phyloP scores from a whole-genome alignment of 2,113 vertebrate genomes.

The Probosciger aterrimus region DNA sequence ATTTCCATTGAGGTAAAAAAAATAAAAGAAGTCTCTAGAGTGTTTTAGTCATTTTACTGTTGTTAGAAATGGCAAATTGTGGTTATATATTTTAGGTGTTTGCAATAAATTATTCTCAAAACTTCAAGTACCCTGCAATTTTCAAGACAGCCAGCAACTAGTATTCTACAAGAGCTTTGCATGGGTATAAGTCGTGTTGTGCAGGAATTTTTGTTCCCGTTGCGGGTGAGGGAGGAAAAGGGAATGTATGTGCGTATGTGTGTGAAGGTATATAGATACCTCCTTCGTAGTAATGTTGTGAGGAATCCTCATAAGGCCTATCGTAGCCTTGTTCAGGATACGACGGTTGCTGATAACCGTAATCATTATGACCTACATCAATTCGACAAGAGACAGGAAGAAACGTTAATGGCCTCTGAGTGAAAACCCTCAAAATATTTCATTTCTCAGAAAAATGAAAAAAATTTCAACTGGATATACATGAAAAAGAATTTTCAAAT shows the following conservation, averaged over 20 bases:
- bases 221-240: slow-evolving; percentile 63
- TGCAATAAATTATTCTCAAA: slow-evolving; percentile 73
- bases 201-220: slow-evolving; percentile 58
- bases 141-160: slow-evolving; percentile 77
- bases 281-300: slow-evolving; percentile 90
- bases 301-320: slow-evolving; percentile 91
- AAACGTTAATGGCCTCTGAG: slow-evolving; percentile 86
- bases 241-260: slow-evolving; percentile 70
- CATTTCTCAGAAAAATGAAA: slow-evolving; percentile 78
- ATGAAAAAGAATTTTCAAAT: slow-evolving; percentile 74
- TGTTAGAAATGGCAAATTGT: slow-evolving; percentile 78
- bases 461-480: slow-evolving; percentile 77
- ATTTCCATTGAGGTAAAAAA: slow-evolving; percentile 59
- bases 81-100: slow-evolving; percentile 74
- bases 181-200: slow-evolving; percentile 70
- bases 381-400: slow-evolving; percentile 91
- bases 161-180: slow-evolving; percentile 76
- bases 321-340: slow-evolving; percentile 91
- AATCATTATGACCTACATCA: slow-evolving; percentile 91
- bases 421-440: slow-evolving; percentile 79
- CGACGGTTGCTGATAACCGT: slow-evolving; percentile 90
- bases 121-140: slow-evolving; percentile 67
- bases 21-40: slow-evolving; percentile 54
- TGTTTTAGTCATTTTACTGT: slow-evolving; percentile 80
- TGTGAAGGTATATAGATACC: slow-evolving; percentile 90